Evolutionary conservation across 1,140 invertebrate species (phyloP).

Genomic region (Formica selysi): DNA sequence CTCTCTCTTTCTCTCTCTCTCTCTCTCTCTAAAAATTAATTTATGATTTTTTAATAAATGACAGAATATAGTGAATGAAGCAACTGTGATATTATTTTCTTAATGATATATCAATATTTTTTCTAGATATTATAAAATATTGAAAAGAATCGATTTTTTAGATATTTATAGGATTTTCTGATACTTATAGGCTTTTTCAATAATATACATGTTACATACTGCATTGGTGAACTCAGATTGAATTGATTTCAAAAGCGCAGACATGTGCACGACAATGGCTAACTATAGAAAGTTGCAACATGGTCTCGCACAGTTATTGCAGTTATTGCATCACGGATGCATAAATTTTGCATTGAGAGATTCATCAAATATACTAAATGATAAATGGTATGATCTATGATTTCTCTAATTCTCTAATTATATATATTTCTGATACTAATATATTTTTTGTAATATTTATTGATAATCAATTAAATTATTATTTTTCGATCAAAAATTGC

Average conservation of each 20-base stretch:
- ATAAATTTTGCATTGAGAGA: not conserved
- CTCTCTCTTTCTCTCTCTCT: too few species aligned
- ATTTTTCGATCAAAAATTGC: not conserved
- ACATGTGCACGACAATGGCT: not conserved
- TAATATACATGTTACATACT: not conserved
- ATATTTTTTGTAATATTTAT: not conserved
- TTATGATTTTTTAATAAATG: conserved; percentile 2
- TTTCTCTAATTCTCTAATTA: not conserved
- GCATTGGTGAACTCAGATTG: not conserved
- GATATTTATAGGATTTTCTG: not conserved
- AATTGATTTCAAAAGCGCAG: conserved; percentile 27
- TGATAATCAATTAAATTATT: not conserved
- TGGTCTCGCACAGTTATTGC: not conserved
- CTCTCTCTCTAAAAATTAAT: not conserved
- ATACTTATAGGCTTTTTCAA: not conserved
- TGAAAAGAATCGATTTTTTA: not conserved
- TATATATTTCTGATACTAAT: not conserved
- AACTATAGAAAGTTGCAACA: conserved; percentile 8
- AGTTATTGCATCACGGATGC: conserved; percentile 14
- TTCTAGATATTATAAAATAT: not conserved
- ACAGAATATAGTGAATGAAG: not conserved
- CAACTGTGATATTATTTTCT: not conserved
- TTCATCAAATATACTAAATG: not conserved
- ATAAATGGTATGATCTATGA: not conserved
- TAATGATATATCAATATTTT: not conserved